A percentile compares a stretch with the other conserved stretches of the same genome.
These are phyloP conservation scores for Cuculus canorus DNA, from an alignment of 2,797 vertebrate species.

Conservation along the genomic window DNA sequence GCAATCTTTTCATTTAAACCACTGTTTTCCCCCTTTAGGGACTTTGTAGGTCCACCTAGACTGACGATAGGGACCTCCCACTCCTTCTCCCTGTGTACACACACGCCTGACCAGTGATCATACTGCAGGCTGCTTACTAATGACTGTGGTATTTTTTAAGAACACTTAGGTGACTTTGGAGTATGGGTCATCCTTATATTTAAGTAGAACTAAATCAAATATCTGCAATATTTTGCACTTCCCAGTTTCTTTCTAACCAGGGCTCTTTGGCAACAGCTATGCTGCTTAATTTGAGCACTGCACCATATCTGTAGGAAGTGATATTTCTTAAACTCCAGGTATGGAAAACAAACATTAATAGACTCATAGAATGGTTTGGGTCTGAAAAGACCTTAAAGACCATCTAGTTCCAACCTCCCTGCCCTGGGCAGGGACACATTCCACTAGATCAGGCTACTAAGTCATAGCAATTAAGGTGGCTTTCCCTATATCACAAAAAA, in stretches of 20 bases:
- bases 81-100: neutral
- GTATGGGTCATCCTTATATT: neutral
- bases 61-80: neutral
- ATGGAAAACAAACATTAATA: neutral
- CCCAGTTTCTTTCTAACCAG: neutral
- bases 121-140: neutral
- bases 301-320: neutral
- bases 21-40: neutral
- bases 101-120: neutral
- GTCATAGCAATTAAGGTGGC: neutral
- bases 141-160: neutral
- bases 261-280: neutral
- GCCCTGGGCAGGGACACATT: too few relatives aligned
- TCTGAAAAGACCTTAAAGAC: too few relatives aligned
- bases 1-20: neutral
- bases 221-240: constrained; percentile 8
- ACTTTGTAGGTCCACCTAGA: neutral
- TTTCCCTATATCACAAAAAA: neutral
- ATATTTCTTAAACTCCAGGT: neutral
- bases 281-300: neutral
- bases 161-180: neutral
- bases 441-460: too few relatives aligned
- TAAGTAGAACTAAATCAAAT: neutral
- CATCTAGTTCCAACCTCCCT: too few relatives aligned
- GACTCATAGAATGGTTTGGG: too few relatives aligned